phyloP scores from a whole-genome alignment of 2,797 vertebrate genomes.

The Myoxocephalus aenaeus region DNA sequence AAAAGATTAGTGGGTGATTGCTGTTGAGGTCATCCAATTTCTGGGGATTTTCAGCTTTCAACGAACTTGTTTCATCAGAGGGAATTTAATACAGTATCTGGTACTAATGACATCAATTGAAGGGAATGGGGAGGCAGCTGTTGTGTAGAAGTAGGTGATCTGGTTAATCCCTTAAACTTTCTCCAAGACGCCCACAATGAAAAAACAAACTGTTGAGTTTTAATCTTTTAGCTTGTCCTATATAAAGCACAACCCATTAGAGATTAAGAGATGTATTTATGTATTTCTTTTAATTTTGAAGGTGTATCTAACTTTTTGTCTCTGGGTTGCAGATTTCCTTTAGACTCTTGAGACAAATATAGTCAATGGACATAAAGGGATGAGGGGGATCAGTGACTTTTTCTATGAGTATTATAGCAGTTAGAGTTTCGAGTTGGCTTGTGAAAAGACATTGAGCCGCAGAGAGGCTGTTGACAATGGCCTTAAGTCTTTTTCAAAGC shows the following conservation, averaged over 20 bases:
- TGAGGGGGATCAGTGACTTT: constrained; percentile 32
- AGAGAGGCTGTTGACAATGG: constrained; percentile 54
- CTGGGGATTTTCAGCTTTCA: constrained; percentile 57
- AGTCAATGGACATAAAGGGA: constrained; percentile 20
- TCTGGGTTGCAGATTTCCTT: constrained; percentile 21
- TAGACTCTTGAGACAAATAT: constrained; percentile 12
- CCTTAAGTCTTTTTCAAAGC: constrained; percentile 54
- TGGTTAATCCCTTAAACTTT: constrained; percentile 44
- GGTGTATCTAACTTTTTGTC: constrained; percentile 48
- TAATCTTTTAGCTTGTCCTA: constrained; percentile 49
- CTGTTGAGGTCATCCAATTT: constrained; percentile 43
- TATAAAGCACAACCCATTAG: constrained; percentile 41
- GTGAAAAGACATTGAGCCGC: constrained; percentile 28
- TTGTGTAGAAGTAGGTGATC: constrained; percentile 38
- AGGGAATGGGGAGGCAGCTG: constrained; percentile 39
- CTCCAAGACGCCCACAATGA: constrained; percentile 56
- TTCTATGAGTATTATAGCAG: constrained; percentile 21
- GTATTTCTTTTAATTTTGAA: constrained; percentile 44
- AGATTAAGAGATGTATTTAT: constrained; percentile 45
- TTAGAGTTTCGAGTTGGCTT: constrained; percentile 40
- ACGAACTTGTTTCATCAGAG: constrained; percentile 42
- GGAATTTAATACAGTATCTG: constrained; percentile 41
- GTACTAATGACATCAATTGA: constrained; percentile 34
- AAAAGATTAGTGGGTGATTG: constrained; percentile 58
- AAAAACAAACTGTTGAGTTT: constrained; percentile 46